Evolutionary conservation across 35 echinoderm and acorn worm species (phyloP).

Genomic region (Antedon bifida): DNA sequence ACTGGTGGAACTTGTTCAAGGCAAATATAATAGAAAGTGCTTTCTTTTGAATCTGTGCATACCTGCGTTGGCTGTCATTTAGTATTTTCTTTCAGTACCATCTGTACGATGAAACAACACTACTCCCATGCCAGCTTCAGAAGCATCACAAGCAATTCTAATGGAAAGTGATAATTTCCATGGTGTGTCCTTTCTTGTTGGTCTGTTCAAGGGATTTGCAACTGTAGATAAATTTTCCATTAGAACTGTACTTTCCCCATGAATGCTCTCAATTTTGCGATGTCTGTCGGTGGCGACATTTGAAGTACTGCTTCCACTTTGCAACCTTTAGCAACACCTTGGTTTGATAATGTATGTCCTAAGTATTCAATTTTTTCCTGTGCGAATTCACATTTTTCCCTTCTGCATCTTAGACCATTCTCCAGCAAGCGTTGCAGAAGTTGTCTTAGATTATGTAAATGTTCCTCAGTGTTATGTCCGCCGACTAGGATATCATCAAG

Average conservation of each 20-base stretch:
- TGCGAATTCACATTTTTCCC: neutral
- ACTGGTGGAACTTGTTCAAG: conserved; percentile 25
- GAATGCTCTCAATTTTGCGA: conserved; percentile 37
- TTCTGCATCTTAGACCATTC: neutral
- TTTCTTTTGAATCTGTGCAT: conserved; percentile 38
- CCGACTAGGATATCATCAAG: neutral
- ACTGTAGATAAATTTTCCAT: conserved; percentile 49
- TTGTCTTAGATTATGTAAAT: neutral
- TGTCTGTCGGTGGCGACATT: conserved; percentile 13
- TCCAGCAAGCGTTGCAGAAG: neutral
- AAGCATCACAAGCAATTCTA: conserved; percentile 24
- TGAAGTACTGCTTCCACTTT: conserved; percentile 48
- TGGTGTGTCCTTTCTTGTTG: conserved; percentile 17
- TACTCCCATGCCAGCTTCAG: conserved; percentile 36
- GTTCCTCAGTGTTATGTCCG: neutral
- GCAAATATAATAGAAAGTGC: conserved; percentile 47
- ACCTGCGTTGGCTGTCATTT: neutral
- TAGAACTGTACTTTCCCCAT: conserved; percentile 52
- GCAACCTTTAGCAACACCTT: conserved; percentile 1
- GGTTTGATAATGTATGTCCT: neutral
- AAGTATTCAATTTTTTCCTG: neutral
- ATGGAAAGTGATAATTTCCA: conserved; percentile 27
- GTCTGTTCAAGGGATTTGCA: conserved; percentile 22
- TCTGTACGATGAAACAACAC: conserved; percentile 29
- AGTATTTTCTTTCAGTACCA: conserved; percentile 16